These are phyloP conservation scores for Idaea straminata DNA, from an alignment of 2,888 invertebrate species.

Conservation along the genomic window DNA sequence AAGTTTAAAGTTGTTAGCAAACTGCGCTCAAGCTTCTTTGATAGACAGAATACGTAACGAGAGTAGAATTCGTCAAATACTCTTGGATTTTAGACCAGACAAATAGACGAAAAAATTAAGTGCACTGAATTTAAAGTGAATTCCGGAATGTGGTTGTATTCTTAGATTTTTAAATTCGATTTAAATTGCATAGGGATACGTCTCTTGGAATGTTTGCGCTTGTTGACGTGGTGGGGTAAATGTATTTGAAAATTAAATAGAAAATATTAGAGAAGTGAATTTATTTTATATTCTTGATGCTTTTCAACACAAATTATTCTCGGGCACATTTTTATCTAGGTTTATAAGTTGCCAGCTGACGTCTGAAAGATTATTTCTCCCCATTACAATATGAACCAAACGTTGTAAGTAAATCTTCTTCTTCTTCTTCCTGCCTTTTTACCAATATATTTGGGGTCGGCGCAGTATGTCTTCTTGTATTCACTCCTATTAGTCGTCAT, in stretches of 20 bases:
- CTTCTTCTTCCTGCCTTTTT: too few relatives aligned
- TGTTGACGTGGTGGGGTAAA: neutral
- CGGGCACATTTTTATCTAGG: too few relatives aligned
- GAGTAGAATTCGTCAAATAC: slow-evolving; percentile 22
- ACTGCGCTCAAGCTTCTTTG: slow-evolving; percentile 34
- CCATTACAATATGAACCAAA: too few relatives aligned
- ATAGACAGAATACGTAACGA: slow-evolving; percentile 34
- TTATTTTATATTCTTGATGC: neutral
- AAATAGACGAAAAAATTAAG: slow-evolving; percentile 10
- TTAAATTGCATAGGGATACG: neutral
- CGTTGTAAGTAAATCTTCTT: too few relatives aligned
- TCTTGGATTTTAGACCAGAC: slow-evolving; percentile 15
- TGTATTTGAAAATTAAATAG: neutral
- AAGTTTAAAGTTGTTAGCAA: slow-evolving; percentile 32
- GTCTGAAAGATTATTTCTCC: too few relatives aligned
- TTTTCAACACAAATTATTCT: too few relatives aligned
- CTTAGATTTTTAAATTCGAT: neutral
- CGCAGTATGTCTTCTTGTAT: too few relatives aligned
- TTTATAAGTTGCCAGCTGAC: too few relatives aligned
- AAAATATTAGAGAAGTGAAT: neutral
- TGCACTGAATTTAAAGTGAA: neutral
- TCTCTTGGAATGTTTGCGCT: neutral
- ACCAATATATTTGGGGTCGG: too few relatives aligned
- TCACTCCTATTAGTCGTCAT: too few relatives aligned
- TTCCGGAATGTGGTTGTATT: neutral